Conservation (phyloP, 2,888 invertebrate genomes). For the Psylliodes chrysocephalus region DNA sequence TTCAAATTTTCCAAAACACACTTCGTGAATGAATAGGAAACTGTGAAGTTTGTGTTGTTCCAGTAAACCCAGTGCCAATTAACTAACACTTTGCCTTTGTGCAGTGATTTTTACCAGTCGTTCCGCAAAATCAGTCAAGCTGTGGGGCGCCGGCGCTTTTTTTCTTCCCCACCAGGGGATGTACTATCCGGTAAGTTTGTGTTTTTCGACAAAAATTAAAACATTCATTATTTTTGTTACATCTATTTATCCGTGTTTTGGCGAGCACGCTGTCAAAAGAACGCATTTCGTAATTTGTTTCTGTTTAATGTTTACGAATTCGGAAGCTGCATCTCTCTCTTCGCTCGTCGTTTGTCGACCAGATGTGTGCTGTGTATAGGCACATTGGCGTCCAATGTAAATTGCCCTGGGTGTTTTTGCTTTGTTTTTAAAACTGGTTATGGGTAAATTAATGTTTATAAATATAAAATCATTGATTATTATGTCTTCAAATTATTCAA, state of each 20-base stretch:
- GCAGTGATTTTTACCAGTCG: slow-evolving; percentile 63
- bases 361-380: slow-evolving; percentile 26
- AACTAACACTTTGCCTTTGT: slow-evolving; percentile 46
- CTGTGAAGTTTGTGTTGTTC: slow-evolving; percentile 31
- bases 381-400: slow-evolving; percentile 12
- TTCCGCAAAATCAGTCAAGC: slow-evolving; percentile 80
- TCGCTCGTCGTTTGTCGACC: slow-evolving; percentile 15
- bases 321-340: slow-evolving; percentile 35
- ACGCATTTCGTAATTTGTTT: slow-evolving; percentile 35
- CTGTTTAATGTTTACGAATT: slow-evolving; percentile 33
- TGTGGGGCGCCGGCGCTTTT: slow-evolving; percentile 96
- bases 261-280: slow-evolving; percentile 28
- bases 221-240: neutral
- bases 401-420: slow-evolving; percentile 8
- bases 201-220: slow-evolving; percentile 6
- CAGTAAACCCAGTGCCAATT: slow-evolving; percentile 35
- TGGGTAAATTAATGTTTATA: too few species aligned
- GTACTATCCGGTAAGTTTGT: slow-evolving; percentile 91
- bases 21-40: slow-evolving; percentile 38
- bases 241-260: slow-evolving; percentile 3
- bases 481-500: too few species aligned
- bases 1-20: slow-evolving; percentile 43
- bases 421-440: neutral
- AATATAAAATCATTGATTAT: too few species aligned
- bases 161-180: slow-evolving; percentile 97